Conservation (phyloP, 2,113 vertebrate genomes). For the Silurus asotus region DNA sequence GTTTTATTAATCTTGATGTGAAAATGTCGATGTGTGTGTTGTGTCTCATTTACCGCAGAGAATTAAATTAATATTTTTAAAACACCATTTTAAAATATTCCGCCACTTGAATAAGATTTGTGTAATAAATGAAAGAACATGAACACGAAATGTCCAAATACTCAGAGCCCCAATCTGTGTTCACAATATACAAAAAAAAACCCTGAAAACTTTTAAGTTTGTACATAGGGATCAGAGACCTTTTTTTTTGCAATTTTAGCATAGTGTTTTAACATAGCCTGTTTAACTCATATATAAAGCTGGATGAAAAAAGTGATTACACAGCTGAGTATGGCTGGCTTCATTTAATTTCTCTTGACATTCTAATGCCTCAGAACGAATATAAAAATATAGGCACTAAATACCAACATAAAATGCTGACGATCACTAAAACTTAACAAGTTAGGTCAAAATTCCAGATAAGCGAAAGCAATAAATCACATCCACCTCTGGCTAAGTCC, state of each 20-base stretch:
- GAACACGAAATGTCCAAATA: background rate
- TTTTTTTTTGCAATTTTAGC: background rate
- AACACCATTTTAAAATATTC: background rate
- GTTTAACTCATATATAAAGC: background rate
- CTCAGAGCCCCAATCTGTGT: background rate
- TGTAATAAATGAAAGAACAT: background rate
- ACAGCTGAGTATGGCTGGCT: background rate
- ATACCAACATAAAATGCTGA: background rate
- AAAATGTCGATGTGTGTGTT: background rate
- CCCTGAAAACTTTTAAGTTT: background rate
- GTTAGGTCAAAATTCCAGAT: slow-evolving; percentile 8
- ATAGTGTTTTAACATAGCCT: too few relatives aligned
- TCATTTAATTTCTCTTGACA: background rate
- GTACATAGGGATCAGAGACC: background rate
- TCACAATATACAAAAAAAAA: background rate
- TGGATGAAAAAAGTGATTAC: background rate
- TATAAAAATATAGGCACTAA: background rate
- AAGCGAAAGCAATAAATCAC: slow-evolving; percentile 25
- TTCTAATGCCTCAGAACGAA: background rate
- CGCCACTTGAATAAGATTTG: background rate
- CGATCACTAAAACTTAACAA: slow-evolving; percentile 10
- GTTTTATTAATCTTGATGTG: too few relatives aligned
- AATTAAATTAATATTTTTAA: slow-evolving; percentile 1
- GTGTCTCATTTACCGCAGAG: slow-evolving; percentile 7
- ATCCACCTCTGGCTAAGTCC: background rate